These are phyloP conservation scores for Lepidurus packardi DNA, from an alignment of 1,140 invertebrate species.

Conservation along the genomic window DNA sequence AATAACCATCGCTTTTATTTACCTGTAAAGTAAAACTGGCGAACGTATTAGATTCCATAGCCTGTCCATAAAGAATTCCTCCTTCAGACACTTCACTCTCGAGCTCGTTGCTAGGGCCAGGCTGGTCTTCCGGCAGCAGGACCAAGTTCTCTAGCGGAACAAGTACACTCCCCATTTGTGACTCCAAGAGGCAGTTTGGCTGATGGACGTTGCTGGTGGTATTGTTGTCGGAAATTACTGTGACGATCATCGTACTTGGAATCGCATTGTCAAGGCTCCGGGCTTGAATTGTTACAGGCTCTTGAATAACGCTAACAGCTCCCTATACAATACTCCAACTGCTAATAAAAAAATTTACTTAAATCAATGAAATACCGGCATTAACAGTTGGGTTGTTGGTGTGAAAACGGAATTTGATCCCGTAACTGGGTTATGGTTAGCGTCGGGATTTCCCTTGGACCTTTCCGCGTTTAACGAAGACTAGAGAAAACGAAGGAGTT, in stretches of 20 bases:
- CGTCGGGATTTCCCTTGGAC: too few species aligned
- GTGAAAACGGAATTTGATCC: not conserved
- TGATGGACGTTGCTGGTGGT: not conserved
- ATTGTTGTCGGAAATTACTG: not conserved
- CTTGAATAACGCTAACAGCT: not conserved
- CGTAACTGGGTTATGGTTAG: too few species aligned
- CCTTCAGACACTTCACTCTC: not conserved
- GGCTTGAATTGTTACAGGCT: not conserved
- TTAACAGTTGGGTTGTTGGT: not conserved
- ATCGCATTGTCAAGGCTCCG: not conserved
- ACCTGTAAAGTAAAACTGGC: slow-evolving; percentile 37
- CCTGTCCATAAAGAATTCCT: slow-evolving; percentile 31
- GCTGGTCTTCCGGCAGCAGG: not conserved
- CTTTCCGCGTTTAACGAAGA: too few species aligned
- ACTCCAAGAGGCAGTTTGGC: not conserved
- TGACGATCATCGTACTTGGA: not conserved
- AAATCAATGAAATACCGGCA: not conserved
- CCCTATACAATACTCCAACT: not conserved
- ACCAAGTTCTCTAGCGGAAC: not conserved
- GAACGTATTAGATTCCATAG: slow-evolving; percentile 37
- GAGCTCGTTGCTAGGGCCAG: not conserved
- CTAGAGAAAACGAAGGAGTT: too few species aligned
- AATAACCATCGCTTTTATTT: not conserved
- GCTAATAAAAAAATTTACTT: not conserved
- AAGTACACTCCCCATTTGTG: not conserved